These are phyloP conservation scores for Mohoua ochrocephala DNA, from an alignment of 2,113 vertebrate species.

Conservation along the genomic window DNA sequence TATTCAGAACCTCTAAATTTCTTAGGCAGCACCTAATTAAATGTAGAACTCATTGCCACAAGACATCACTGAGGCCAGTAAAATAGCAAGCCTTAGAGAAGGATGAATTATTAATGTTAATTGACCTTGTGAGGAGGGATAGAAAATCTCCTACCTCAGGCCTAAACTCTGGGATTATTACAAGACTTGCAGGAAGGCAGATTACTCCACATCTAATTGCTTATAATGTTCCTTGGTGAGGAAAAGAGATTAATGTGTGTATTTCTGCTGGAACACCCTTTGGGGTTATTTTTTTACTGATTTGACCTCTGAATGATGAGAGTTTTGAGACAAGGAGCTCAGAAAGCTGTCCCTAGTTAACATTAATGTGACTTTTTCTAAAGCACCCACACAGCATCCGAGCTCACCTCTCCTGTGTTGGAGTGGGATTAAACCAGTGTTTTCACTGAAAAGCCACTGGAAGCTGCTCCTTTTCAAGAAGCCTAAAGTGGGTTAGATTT, in stretches of 20 bases:
- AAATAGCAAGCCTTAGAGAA: conserved; percentile 20
- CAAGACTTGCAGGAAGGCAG: conserved; percentile 12
- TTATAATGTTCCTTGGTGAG: background rate
- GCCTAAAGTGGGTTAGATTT: background rate
- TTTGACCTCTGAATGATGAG: background rate
- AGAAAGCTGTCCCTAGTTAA: background rate
- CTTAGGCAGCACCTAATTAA: conserved; percentile 29
- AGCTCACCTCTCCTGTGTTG: background rate
- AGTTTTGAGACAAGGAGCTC: background rate
- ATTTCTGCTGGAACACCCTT: background rate
- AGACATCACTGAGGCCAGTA: background rate
- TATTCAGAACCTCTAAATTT: conserved; percentile 8
- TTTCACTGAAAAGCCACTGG: background rate
- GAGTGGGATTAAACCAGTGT: background rate
- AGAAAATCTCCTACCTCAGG: conserved; percentile 26
- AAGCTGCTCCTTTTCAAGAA: background rate
- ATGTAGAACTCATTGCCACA: background rate
- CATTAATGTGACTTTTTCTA: background rate
- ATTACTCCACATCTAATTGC: conserved; percentile 33
- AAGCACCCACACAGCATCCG: background rate
- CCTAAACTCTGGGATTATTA: conserved; percentile 39
- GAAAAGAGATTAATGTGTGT: background rate
- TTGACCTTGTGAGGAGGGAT: conserved; percentile 34
- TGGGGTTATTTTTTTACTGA: background rate
- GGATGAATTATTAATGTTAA: conserved; percentile 53